Base-by-base conservation (phyloP, 2,113 vertebrate species). In the Casuarius casuarius region DNA sequence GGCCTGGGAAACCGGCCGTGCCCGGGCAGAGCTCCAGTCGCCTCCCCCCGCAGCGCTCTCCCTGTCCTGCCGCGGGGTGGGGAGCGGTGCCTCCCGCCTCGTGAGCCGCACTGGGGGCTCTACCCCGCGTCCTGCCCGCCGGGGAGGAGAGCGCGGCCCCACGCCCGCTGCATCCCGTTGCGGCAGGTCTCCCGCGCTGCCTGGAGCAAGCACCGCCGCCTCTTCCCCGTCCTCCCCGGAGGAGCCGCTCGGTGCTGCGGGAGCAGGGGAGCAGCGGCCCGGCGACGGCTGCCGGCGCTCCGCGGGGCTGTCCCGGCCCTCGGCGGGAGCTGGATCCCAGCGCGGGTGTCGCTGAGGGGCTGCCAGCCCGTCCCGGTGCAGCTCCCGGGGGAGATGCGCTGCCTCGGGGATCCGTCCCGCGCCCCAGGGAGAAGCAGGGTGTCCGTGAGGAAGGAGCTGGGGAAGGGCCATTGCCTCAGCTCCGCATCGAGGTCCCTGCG, bases 401-500 rank as follows among this genome's bases (percentile, higher is more conserved):
- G 67, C 7, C 59, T 42, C 15, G 56, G 38, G 38, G 38, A 38
- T 38, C 38, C 38, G 38, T 38, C 38, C 38, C 38, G 38, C 38
- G 8, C 38, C 38, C 38, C 38, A 8, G 38, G 44, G 44, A 46
- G 44, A 17, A 46, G 44, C 51, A 18, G 35, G 5, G 13, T 29
- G 58, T 62, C 71, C 3, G 0, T 33, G 46, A 58, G 31, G 46
- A 54, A 40, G 63, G 63, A 20, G 29, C 3, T 44, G 70, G n/a
- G 46, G 7, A 18, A 22, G 35, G 21, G 7, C 54, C 44, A 3
- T 48, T 68, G 25, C 62, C 2, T 1, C 8, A 33, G 16, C 49
- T 26, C 8, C 62, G 1, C 0, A 0, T 14, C 0, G 1, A 5
- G 29, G 48, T 63, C 26, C 62, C 35, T 35, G 7, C 52, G 8